Evolutionary conservation across 2,888 invertebrate genomes (phyloP).

Genomic region (Nephrotoma guestfalica): DNA sequence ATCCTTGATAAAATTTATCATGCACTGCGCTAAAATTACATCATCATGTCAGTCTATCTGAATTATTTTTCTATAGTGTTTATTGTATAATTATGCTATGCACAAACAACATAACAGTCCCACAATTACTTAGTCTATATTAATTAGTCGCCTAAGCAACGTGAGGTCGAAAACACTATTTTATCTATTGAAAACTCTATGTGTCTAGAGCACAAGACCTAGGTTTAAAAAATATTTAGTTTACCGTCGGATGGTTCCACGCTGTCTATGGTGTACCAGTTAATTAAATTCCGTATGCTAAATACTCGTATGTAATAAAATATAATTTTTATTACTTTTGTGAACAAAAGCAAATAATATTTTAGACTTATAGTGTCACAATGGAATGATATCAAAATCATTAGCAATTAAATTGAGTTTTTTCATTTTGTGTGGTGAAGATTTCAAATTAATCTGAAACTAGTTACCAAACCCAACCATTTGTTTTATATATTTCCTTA

Average conservation of each 20-base stretch:
- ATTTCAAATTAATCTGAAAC: background rate
- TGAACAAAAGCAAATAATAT: background rate
- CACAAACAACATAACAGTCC: too few species aligned
- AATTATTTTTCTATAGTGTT: too few species aligned
- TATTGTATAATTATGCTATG: too few species aligned
- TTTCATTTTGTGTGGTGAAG: background rate
- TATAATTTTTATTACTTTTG: background rate
- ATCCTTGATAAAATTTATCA: too few species aligned
- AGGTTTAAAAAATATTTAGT: background rate
- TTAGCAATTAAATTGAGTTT: background rate
- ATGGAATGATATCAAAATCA: background rate
- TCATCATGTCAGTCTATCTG: too few species aligned
- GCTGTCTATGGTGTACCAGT: background rate
- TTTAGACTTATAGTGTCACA: background rate
- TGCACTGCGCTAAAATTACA: too few species aligned
- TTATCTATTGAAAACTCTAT: background rate
- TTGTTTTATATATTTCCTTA: background rate
- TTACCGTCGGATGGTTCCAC: background rate
- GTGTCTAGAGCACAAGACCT: too few species aligned
- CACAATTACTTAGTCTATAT: background rate
- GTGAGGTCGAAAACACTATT: background rate
- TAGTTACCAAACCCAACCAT: background rate
- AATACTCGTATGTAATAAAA: background rate
- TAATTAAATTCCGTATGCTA: background rate
- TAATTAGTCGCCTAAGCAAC: background rate